Base-by-base conservation (phyloP, 2,797 vertebrate species). In the Epinephelus coioides region DNA sequence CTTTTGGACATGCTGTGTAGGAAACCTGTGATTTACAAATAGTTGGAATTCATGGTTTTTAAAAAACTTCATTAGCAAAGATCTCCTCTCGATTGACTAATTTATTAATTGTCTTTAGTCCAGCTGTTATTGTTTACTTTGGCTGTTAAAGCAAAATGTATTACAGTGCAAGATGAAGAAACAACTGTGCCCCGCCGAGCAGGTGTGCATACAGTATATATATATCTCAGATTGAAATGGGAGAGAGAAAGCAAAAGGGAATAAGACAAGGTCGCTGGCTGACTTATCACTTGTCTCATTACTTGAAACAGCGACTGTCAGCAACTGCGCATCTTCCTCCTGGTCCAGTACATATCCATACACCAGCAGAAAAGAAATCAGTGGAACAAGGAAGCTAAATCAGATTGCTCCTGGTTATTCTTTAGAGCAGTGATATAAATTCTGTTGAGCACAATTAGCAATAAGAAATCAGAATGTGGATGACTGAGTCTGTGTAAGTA, bases 231-330 rank as follows among this genome's bases (percentile, higher is more conserved):
- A 87, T 84, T 87, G 85, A 86, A 88, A 87, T 9, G 79, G 74
- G 84, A 81, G 82, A 60, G 75, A 55, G 80, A 72, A 79, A 84
- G 84, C 79, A 83, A 86, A 85, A 86, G 80, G 83, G 88, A 88
- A 66, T 84, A 80, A 86, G 78, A 84, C 86, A 81, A 89, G 86
- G 86, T 88, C 79, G 85, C 84, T 66, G 69, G 87, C 88, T 86
- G 88, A 88, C 88, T 89, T 92, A 87, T 93, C 88, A 87, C 88
- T 86, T 77, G 90, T 89, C 89, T 89, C 84, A 89, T 91, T 89
- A 91, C 76, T 87, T 82, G 85, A 92, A 93, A 91, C 84, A 85
- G 86, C 66, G 62, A 81, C 87, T 86, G 86, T 89, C 91, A 89
- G 90, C 87, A 89, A 50, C 73, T 68, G 86, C 30, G 86, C 86